Evolutionary conservation across 2,797 vertebrate genomes (phyloP).

Genomic region (Hozukius guyotensis): DNA sequence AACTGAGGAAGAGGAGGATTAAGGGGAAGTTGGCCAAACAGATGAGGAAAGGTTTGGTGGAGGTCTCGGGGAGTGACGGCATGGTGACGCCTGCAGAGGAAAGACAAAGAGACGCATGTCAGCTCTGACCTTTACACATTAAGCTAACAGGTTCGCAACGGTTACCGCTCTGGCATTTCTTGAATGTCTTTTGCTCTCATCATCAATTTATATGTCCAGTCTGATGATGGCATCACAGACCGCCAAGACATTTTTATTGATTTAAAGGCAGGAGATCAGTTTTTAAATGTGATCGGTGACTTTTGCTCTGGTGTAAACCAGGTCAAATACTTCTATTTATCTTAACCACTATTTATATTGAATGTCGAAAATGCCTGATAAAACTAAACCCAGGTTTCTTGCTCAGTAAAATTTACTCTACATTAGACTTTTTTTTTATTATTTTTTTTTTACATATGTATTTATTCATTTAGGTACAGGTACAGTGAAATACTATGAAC

Average conservation of each 20-base stretch:
- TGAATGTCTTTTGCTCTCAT: conserved; percentile 19
- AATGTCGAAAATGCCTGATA: not conserved
- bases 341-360: not conserved
- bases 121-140: conserved; percentile 56
- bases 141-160: conserved; percentile 22
- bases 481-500: too few relatives aligned
- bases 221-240: conserved; percentile 1
- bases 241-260: not conserved
- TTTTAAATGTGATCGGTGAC: not conserved
- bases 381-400: not conserved
- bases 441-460: too few relatives aligned
- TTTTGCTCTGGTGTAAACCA: not conserved
- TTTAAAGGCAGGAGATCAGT: not conserved
- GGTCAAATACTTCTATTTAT: not conserved
- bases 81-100: conserved; percentile 72
- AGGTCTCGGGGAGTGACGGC: conserved; percentile 59
- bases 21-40: conserved; percentile 74
- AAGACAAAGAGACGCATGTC: conserved; percentile 53
- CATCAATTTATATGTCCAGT: conserved; percentile 22
- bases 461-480: too few relatives aligned
- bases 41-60: conserved; percentile 68
- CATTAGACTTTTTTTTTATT: too few relatives aligned
- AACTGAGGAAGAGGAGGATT: conserved; percentile 73
- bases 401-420: not conserved
- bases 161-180: conserved; percentile 37